Evolutionary conservation across 2,888 invertebrate species (phyloP).

Genomic region (Drosophila buzzatii): DNA sequence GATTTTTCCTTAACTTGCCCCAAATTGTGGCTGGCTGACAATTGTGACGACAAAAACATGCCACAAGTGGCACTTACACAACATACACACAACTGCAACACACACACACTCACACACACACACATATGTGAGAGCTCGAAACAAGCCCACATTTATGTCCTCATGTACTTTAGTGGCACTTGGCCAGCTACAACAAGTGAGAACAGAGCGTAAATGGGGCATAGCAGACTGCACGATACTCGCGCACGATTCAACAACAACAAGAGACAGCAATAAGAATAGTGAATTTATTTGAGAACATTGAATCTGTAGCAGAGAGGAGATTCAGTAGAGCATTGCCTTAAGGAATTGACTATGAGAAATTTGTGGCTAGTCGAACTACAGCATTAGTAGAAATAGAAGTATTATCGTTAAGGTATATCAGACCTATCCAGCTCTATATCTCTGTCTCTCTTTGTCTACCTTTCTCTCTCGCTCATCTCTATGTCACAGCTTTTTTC

Average conservation of each 20-base stretch:
- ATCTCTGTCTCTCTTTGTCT: too few relatives aligned
- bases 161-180: slow-evolving; percentile 42
- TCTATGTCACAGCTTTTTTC: too few relatives aligned
- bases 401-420: too few relatives aligned
- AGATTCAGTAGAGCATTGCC: too few relatives aligned
- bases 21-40: slow-evolving; percentile 31
- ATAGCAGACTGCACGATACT: background rate
- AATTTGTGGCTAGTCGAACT: too few relatives aligned
- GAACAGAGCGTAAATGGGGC: background rate
- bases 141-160: slow-evolving; percentile 40
- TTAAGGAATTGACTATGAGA: too few relatives aligned
- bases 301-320: too few relatives aligned
- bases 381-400: too few relatives aligned
- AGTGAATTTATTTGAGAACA: too few relatives aligned
- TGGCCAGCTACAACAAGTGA: slow-evolving; percentile 15
- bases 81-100: background rate
- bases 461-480: too few relatives aligned
- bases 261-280: too few relatives aligned
- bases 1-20: slow-evolving; percentile 25
- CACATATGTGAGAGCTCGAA: slow-evolving; percentile 14
- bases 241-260: background rate
- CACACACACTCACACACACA: background rate
- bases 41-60: slow-evolving; percentile 34
- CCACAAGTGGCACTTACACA: slow-evolving; percentile 41
- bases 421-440: too few relatives aligned